Conservation (phyloP, 2,113 vertebrate species). For the Hemibagrus wyckioides region DNA sequence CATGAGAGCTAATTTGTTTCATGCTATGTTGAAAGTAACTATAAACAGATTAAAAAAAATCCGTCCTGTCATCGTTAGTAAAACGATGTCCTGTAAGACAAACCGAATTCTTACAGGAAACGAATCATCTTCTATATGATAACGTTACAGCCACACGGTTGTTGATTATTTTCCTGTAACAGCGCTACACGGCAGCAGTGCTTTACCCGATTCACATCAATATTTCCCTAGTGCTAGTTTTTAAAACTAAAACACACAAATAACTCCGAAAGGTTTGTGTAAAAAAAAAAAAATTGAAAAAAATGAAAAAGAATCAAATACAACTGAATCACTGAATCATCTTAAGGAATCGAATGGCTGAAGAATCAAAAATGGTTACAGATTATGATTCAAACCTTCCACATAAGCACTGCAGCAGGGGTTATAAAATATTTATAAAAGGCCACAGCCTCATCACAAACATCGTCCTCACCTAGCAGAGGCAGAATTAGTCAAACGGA, state of each 20-base stretch:
- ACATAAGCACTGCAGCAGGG: constrained; percentile 63
- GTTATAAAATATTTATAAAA: constrained; percentile 77
- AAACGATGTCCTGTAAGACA: background rate
- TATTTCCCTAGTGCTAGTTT: background rate
- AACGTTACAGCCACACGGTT: background rate
- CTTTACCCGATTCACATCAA: background rate
- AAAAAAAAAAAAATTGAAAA: too few relatives aligned
- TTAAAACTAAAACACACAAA: background rate
- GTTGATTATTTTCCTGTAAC: background rate
- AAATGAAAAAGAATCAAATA: background rate
- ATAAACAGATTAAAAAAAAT: background rate
- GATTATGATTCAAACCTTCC: constrained; percentile 65
- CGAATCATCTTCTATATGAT: background rate
- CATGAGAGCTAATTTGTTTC: background rate
- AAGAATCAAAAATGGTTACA: background rate
- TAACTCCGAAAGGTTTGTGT: background rate
- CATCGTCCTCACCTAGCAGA: constrained; percentile 74
- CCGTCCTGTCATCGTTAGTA: too few relatives aligned
- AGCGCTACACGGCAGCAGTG: background rate
- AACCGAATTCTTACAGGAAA: background rate
- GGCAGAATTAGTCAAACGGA: constrained; percentile 73
- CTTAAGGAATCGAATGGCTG: background rate
- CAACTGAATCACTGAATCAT: background rate
- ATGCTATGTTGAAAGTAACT: background rate
- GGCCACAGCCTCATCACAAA: constrained; percentile 58